Base-by-base conservation (phyloP, 35 echinoderm and acorn worm genomes). In the Ophiothrix spiculata region DNA sequence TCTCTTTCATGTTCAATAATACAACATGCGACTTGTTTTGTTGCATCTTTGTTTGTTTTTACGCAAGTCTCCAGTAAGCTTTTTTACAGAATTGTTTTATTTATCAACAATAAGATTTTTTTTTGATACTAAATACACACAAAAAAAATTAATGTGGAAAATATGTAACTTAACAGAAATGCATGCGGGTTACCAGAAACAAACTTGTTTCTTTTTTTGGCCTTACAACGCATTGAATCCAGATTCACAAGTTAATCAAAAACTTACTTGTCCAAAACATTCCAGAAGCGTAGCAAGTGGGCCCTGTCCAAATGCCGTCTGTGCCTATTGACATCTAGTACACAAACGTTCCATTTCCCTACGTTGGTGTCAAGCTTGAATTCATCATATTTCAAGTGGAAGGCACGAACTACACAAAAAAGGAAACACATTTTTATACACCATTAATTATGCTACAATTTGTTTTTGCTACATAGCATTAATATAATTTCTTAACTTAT, bases 281-380 rank as follows among this genome's bases (percentile, higher is more conserved):
- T 80, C 95, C 95, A 97, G 85, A 97, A 97, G 63, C 89, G 93
- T 38, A 93, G 88, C 16, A 97, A 81, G 13, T 76, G 85, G 56
- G 95, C 95, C 86, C 92, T 83, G 86, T 97, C 95, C 77, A 93
- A 84, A 60, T 98, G 95, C 0, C 95, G 80, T 76, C 90, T 98
- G 21, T 39, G 82, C 64, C 91, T 84, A 80, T 85, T 94, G 69
- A 98, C 82, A 6, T 91, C 82, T 85, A 98, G 74, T 0, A 98
- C 77, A n/a, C 91, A 81, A 8, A 98, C 88, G 56, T 98, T 93
- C 95, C 95, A 98, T 35, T 98, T 93, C 36, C 35, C 79, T 0
- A 98, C 83, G 38, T 98, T 98, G 60, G 90, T 83, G 38, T 98
- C 95, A 32, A 98, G 33, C 35, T 93, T 83, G 35, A 98, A 45